Conservation (phyloP, 2,797 vertebrate species). For the Anas georgica region DNA sequence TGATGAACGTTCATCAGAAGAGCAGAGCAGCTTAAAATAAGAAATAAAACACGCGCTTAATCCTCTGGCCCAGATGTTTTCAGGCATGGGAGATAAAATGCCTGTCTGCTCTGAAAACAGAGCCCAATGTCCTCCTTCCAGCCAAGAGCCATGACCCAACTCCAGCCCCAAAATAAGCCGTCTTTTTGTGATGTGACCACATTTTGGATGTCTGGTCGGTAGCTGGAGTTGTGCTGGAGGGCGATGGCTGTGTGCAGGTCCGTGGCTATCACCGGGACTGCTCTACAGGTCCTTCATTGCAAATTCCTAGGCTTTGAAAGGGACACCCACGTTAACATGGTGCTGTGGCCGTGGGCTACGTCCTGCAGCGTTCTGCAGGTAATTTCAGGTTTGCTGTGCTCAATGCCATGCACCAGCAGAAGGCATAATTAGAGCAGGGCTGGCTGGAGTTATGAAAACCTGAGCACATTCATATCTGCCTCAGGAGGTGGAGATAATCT, state of each 20-base stretch:
- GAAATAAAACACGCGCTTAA: neutral
- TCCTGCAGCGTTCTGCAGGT: neutral
- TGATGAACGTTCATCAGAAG: neutral
- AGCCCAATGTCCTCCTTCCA: neutral
- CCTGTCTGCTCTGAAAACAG: neutral
- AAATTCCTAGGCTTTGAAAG: neutral
- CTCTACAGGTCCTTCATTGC: neutral
- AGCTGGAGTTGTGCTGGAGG: neutral
- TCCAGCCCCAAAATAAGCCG: neutral
- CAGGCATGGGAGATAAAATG: neutral
- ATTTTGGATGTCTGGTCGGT: neutral
- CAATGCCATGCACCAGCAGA: rapidly evolving
- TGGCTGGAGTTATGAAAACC: neutral
- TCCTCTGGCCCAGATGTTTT: slow-evolving; percentile 7
- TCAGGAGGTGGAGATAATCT: neutral
- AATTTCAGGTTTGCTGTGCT: rapidly evolving
- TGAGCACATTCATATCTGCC: neutral
- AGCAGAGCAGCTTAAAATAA: slow-evolving; percentile 19
- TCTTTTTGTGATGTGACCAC: neutral
- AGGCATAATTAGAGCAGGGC: neutral
- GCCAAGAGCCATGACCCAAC: neutral
- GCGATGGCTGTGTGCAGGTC: neutral
- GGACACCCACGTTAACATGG: neutral
- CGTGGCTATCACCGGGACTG: neutral
- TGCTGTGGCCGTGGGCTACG: neutral